A percentile compares a stretch with the other conserved stretches of the same genome.
Conservation (phyloP, 1,140 invertebrate genomes). For the Polyergus mexicanus region DNA sequence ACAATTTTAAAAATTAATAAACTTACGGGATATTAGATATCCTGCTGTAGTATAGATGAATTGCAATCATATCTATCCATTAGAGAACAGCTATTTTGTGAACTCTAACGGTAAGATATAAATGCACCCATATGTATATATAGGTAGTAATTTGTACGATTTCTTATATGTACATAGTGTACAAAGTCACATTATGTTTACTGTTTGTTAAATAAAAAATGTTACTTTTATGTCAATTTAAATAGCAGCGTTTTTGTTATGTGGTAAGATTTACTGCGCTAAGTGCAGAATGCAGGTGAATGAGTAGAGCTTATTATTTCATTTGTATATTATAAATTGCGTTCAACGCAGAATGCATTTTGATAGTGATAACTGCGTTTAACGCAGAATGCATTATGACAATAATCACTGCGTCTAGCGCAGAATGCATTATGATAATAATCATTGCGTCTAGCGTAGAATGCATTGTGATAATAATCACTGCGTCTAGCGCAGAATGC, state of each 20-base stretch:
- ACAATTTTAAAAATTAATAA: neutral
- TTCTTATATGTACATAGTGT: neutral
- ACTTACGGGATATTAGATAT: neutral
- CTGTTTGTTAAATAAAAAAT: no score
- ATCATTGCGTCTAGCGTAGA: no score
- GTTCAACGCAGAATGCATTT: neutral
- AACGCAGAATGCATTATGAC: no score
- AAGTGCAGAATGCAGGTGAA: neutral
- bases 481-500: neutral
- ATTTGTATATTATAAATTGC: neutral
- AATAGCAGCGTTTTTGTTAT: no score
- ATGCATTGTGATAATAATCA: neutral
- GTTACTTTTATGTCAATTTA: no score
- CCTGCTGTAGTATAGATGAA: neutral
- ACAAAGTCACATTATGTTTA: neutral
- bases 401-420: no score
- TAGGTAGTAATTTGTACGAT: neutral
- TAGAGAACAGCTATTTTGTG: neutral
- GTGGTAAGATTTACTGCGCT: neutral
- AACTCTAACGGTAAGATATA: no score
- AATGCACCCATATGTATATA: no score
- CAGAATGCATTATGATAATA: no score
- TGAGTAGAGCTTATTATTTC: no score
- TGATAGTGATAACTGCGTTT: no score
- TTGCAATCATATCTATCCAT: constrained; percentile 5